Conservation (phyloP, 2,888 invertebrate genomes). For the Phoronis australis region DNA sequence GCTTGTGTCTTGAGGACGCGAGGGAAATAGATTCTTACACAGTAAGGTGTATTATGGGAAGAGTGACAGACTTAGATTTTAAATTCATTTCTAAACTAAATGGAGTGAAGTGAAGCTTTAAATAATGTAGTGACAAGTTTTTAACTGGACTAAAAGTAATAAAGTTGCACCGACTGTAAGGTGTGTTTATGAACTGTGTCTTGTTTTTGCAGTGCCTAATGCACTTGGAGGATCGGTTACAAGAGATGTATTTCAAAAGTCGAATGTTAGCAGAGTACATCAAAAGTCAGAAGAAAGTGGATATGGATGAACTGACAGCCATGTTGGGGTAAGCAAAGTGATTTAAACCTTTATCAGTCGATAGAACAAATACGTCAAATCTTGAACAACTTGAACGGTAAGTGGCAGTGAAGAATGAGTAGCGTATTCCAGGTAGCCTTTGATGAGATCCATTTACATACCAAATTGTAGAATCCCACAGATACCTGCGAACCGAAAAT, state of each 20-base stretch:
- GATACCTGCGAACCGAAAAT: too few relatives aligned
- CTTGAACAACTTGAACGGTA: neutral
- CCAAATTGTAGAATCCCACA: neutral
- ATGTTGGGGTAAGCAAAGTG: conserved; percentile 36
- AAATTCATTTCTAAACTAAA: too few relatives aligned
- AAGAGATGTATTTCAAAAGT: conserved; percentile 79
- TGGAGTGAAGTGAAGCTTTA: too few relatives aligned
- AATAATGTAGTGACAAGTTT: too few relatives aligned
- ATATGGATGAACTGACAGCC: conserved; percentile 35
- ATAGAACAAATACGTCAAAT: neutral
- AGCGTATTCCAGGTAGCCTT: neutral
- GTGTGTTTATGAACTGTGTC: neutral
- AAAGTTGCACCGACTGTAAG: neutral
- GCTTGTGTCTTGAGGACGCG: too few relatives aligned
- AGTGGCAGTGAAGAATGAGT: neutral
- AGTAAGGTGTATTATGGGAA: too few relatives aligned
- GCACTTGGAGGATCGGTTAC: conserved; percentile 74
- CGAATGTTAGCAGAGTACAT: conserved; percentile 69
- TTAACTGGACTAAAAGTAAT: too few relatives aligned
- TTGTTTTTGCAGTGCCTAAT: conserved; percentile 63
- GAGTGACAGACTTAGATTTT: too few relatives aligned
- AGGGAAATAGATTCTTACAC: too few relatives aligned
- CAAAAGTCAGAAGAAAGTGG: conserved; percentile 25
- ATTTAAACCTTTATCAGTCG: too few relatives aligned
- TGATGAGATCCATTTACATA: too few relatives aligned